These are phyloP conservation scores for Parelbella ahira DNA, from an alignment of 2,888 invertebrate species.

Conservation along the genomic window DNA sequence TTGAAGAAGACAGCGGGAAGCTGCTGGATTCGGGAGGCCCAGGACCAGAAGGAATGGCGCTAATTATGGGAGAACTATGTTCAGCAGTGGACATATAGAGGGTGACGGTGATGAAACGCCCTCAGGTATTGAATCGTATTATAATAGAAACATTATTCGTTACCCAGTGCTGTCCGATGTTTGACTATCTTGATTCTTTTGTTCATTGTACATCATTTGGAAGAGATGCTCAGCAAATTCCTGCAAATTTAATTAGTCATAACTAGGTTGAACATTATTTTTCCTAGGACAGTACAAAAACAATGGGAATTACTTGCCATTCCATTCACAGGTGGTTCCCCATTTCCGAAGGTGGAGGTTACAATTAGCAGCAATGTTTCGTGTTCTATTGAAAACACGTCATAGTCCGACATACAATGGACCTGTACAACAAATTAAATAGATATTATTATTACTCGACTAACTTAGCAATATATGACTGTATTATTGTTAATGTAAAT, in stretches of 20 bases:
- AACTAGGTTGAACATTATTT: too few species aligned
- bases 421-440: conserved; percentile 84
- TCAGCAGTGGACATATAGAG: too few species aligned
- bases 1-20: too few species aligned
- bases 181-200: conserved; percentile 47
- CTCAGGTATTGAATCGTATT: too few species aligned
- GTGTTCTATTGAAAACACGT: conserved; percentile 95
- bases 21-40: too few species aligned
- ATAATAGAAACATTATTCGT: conserved; percentile 17
- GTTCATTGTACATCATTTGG: conserved; percentile 59
- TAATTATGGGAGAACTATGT: too few species aligned
- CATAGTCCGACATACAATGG: conserved; percentile 95
- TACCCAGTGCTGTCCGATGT: conserved; percentile 39
- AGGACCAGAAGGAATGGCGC: too few species aligned
- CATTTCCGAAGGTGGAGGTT: conserved; percentile 97
- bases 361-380: conserved; percentile 94
- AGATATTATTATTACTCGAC: too few species aligned
- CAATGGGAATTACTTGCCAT: conserved; percentile 80
- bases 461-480: too few species aligned
- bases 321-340: conserved; percentile 98
- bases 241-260: conserved; percentile 41
- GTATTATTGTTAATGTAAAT: too few species aligned
- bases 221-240: conserved; percentile 65
- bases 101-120: too few species aligned
- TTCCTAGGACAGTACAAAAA: too few species aligned